Conservation (phyloP, 2,113 vertebrate genomes). For the Gavialis gangeticus region DNA sequence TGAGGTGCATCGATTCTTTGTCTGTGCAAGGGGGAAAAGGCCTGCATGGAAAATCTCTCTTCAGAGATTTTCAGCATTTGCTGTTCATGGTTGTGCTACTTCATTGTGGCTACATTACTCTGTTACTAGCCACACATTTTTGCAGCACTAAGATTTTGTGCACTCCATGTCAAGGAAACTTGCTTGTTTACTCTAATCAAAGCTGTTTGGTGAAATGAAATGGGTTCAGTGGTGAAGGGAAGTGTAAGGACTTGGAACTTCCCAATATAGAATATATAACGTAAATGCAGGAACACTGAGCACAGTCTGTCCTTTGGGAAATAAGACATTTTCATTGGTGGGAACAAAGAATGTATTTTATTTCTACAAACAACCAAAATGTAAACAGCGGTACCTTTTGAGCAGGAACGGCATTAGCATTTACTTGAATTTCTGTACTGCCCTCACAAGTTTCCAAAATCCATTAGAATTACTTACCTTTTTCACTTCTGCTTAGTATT, state of each 20-base stretch:
- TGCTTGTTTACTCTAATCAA: not conserved
- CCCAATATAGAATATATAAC: not conserved
- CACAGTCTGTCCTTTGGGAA: not conserved
- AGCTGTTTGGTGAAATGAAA: not conserved
- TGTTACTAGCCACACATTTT: conserved; percentile 13
- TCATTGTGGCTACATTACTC: not conserved
- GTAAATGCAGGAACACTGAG: not conserved
- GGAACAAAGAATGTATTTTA: not conserved
- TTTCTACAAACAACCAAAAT: conserved; percentile 33
- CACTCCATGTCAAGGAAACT: not conserved
- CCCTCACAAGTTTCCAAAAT: not conserved
- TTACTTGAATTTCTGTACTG: not conserved
- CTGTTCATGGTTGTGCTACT: not conserved
- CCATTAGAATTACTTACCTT: conserved; percentile 1
- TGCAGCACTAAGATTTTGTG: not conserved
- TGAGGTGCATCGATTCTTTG: not conserved
- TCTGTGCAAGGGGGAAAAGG: not conserved
- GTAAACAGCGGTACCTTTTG: not conserved
- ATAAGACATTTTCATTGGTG: conserved; percentile 1
- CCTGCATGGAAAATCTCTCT: conserved; percentile 35
- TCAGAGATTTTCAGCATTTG: not conserved
- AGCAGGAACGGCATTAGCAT: conserved; percentile 7
- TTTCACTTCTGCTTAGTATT: not conserved
- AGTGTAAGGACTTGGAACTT: not conserved
- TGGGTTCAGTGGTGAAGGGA: not conserved